Conservation (phyloP, 2,797 vertebrate genomes). For the Craterocephalus amniculus region DNA sequence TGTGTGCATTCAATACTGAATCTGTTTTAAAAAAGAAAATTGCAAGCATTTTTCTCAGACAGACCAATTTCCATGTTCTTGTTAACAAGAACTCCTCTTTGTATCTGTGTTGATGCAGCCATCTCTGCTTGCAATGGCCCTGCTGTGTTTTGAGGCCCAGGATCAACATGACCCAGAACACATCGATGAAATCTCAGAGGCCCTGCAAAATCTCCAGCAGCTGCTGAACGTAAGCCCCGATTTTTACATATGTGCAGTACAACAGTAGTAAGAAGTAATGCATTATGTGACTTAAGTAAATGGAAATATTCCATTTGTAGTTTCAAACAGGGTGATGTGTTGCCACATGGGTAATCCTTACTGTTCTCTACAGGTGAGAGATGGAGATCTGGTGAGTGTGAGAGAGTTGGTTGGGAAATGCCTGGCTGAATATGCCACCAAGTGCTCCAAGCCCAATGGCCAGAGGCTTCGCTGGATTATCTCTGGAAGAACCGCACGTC, state of each 20-base stretch:
- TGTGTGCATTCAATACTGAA: background rate
- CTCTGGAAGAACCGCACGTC: slow-evolving; percentile 92
- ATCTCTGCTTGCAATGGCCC: slow-evolving; percentile 89
- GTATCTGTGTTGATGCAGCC: slow-evolving; percentile 79
- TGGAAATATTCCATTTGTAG: background rate
- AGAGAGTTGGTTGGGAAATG: slow-evolving; percentile 93
- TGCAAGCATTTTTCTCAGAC: background rate
- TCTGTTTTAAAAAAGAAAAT: background rate
- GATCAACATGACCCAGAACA: slow-evolving; percentile 83
- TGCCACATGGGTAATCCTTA: background rate
- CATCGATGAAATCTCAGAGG: slow-evolving; percentile 79
- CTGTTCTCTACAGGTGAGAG: slow-evolving; percentile 82
- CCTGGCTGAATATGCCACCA: slow-evolving; percentile 92
- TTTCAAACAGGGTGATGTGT: background rate
- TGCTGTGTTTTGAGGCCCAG: slow-evolving; percentile 87
- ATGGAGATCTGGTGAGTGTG: slow-evolving; percentile 88
- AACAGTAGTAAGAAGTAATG: background rate
- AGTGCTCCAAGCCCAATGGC: slow-evolving; percentile 89
- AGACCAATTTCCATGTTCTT: background rate
- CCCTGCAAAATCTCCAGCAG: slow-evolving; percentile 84
- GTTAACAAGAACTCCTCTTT: background rate
- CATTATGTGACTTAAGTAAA: background rate
- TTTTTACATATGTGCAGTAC: background rate
- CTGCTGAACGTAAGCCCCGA: slow-evolving; percentile 84
- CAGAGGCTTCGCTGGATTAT: slow-evolving; percentile 97